These are phyloP conservation scores for Oxyteleia sp. DNA, from an alignment of 2,888 invertebrate species.

Conservation along the genomic window DNA sequence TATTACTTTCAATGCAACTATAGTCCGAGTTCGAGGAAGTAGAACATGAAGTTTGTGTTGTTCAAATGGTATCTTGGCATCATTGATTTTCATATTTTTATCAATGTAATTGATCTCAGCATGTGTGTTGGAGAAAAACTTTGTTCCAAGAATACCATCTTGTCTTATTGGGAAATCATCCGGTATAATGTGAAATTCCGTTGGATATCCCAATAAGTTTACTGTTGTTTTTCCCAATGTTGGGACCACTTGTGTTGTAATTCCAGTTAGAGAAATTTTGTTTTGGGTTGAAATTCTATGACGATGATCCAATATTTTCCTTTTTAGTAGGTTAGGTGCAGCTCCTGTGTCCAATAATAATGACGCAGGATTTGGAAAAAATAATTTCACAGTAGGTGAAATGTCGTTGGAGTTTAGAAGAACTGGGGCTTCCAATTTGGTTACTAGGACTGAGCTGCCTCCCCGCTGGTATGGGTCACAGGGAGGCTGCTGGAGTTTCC, in stretches of 20 bases:
- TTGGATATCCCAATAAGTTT: background rate
- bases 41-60: background rate
- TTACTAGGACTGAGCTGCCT: constrained; percentile 8
- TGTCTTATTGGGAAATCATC: constrained; percentile 4
- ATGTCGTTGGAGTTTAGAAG: background rate
- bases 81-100: background rate
- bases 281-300: background rate
- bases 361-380: constrained; percentile 2
- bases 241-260: background rate
- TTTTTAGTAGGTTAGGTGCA: constrained; percentile 7
- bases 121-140: background rate
- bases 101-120: background rate
- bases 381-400: background rate
- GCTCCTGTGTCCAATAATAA: constrained; percentile 18
- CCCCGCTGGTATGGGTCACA: background rate
- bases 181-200: background rate
- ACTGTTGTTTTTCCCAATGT: constrained; percentile 6
- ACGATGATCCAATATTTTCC: background rate
- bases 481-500: constrained; percentile 36
- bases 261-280: background rate
- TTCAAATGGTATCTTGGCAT: background rate
- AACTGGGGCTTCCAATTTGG: background rate
- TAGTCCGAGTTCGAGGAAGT: background rate
- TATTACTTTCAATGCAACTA: background rate
- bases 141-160: constrained; percentile 3